Base-by-base conservation (phyloP, 2,888 invertebrate genomes). In the Melanophora roralis region DNA sequence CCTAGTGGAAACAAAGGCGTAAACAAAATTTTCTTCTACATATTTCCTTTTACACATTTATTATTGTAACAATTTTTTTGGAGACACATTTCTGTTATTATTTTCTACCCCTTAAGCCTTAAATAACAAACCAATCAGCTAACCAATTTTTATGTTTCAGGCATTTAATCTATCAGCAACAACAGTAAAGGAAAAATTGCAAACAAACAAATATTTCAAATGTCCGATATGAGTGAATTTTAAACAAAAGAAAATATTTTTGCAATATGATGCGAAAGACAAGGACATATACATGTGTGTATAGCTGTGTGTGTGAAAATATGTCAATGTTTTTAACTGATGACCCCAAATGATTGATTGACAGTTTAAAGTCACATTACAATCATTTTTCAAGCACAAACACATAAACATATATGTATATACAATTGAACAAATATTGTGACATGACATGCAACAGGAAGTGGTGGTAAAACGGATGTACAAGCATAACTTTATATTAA, bases 301-400 rank as follows among this genome's bases (percentile, higher is more conserved):
- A 27, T 27, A 16, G 64, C n/a, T 32, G 12, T 36, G 27, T 11
- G n/a, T 21, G 32, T 59, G 32, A 45, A 38, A 57, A 40, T 73
- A 43, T 68, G 43, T 68, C 19, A 27, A 51, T 60, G 5, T 60
- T 72, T 72, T 79, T 65, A 76, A 76, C 76, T 72, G 80, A 76
- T 80, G 80, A 80, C 80, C 80, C 76, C 76, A 72, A 80, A 76
- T 81, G 81, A 82, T 80, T 82, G 82, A 82, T 81, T 82, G 82
- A 79, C 81, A 79, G 47, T 59, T 59, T 76, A 75, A 79, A 82
- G 79, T 75, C 79, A 75, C 43, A 77, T n/a, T n/a, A n/a, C 76
- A 76, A 76, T 69, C 27, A 64, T 76, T 69, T 60, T 55, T 62
- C 68, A 59, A 51, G 40, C 23, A 64, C 19, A 55, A 19, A 49